Evolutionary conservation across 2,797 vertebrate species (phyloP), one percentile per base, ranked within the genome.

Genomic region (Oryzias dopingdopingensis): DNA sequence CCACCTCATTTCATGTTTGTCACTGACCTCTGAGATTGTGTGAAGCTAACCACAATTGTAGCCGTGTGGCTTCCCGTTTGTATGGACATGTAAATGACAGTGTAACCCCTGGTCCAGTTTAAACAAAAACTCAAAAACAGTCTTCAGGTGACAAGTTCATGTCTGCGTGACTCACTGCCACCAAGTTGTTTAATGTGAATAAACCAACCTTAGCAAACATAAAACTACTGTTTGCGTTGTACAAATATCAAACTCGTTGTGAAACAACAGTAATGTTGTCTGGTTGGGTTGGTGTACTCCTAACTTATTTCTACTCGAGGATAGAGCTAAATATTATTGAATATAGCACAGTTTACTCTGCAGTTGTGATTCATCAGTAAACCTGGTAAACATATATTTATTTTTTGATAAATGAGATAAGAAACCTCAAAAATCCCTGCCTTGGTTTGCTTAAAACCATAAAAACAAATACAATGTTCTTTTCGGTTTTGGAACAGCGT

Each of bases 361-460:
- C 13, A 0, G 13, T 3, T 49, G 29, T 49, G 8, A 1, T 42
- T 59, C 53, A 26, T 50, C 17, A 50, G 2, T 17, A 54, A 60
- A 75, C 42, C 42, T 58, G 13, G 5, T 46, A 47, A 20, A 42
- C 61, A 7, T 6, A 17, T 62, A 50, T 32, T 8, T 68, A 44
- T 66, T 74, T 61, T 73, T 58, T 68, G 46, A 49, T 52, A 49
- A 23, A 52, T 60, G 57, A 49, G 65, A 56, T 74, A 52, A 71
- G 37, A 23, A 43, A 57, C 52, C 42, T 54, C 29, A 56, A 49
- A 42, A 67, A 29, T 17, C 24, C 23, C 14, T n/a, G 2, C 18
- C 12, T 64, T 13, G 10, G 10, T 37, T 37, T 37, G 10, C 32
- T 4, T 37, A 37, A 37, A 32, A 32, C 5, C 20, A 2, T 6